A percentile compares a stretch with the other conserved stretches of the same genome.
phyloP scores from a whole-genome alignment of 2,797 vertebrate genomes.

The Enoplosus armatus region DNA sequence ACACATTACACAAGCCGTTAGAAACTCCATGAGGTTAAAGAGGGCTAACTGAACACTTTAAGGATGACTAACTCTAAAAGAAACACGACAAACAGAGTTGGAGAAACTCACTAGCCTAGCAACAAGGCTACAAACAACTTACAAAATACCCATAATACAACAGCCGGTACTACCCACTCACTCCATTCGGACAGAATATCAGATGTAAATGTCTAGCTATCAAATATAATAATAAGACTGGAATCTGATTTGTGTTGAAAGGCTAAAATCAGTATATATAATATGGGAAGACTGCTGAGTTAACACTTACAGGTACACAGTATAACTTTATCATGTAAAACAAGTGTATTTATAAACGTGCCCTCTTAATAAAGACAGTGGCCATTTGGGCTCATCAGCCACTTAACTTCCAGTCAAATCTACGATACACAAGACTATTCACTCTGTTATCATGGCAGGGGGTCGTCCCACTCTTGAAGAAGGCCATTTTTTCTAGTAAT shows the following conservation, averaged over 20 bases:
- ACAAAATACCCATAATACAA: not conserved
- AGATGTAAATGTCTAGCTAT: not conserved
- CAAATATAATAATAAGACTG: not conserved
- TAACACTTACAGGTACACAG: not conserved
- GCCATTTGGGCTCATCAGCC: not conserved
- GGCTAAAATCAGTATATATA: not conserved
- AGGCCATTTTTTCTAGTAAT: conserved; percentile 11
- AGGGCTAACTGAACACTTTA: not conserved
- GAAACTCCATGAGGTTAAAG: not conserved
- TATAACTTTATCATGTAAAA: not conserved
- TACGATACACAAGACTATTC: not conserved
- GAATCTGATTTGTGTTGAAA: not conserved
- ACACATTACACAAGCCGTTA: too few relatives aligned
- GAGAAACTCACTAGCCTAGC: not conserved
- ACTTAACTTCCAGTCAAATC: not conserved
- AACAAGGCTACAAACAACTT: not conserved
- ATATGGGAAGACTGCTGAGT: not conserved
- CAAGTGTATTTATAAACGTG: not conserved
- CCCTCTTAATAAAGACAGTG: not conserved
- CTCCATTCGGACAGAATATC: not conserved
- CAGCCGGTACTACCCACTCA: not conserved
- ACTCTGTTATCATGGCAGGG: conserved; percentile 1
- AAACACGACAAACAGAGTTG: not conserved
- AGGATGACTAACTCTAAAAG: not conserved
- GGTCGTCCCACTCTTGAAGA: not conserved